A percentile compares a stretch with the other conserved stretches of the same genome.
phyloP scores from a whole-genome alignment of 2,113 vertebrate species.

The Varanus komodoensis region DNA sequence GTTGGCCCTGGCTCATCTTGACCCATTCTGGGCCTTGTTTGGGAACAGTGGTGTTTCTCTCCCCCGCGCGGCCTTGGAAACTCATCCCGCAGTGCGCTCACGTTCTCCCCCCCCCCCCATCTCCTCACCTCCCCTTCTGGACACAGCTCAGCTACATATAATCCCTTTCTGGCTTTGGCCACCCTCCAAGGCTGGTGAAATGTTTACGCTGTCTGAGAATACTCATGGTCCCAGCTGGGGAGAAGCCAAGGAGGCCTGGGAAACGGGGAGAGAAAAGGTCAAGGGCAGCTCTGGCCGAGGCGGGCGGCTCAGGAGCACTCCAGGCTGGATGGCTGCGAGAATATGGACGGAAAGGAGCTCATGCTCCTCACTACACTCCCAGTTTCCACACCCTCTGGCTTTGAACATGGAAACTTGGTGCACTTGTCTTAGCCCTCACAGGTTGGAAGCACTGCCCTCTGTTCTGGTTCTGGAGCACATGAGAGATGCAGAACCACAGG shows the following conservation, averaged over 20 bases:
- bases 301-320: too few relatives aligned
- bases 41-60: neutral
- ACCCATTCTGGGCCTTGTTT: neutral
- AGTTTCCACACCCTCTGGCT: neutral
- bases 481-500: neutral
- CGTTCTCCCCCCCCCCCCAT: neutral
- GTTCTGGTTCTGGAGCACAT: neutral
- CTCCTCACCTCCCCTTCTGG: neutral
- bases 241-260: constrained; percentile 16
- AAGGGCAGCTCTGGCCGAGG: neutral
- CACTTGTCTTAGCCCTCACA: too few relatives aligned
- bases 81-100: neutral
- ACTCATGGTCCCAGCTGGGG: constrained; percentile 15
- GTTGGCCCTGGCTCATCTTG: neutral
- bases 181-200: neutral
- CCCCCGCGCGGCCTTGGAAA: neutral
- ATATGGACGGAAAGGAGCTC: neutral
- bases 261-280: constrained; percentile 16
- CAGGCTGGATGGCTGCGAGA: neutral
- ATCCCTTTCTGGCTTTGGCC: constrained; percentile 3
- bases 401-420: neutral
- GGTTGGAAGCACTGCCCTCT: neutral
- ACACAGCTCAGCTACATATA: constrained; percentile 5
- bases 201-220: constrained; percentile 29
- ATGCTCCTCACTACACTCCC: neutral